Base-by-base conservation (phyloP, 2,113 vertebrate genomes). In the Dascyllus trimaculatus region DNA sequence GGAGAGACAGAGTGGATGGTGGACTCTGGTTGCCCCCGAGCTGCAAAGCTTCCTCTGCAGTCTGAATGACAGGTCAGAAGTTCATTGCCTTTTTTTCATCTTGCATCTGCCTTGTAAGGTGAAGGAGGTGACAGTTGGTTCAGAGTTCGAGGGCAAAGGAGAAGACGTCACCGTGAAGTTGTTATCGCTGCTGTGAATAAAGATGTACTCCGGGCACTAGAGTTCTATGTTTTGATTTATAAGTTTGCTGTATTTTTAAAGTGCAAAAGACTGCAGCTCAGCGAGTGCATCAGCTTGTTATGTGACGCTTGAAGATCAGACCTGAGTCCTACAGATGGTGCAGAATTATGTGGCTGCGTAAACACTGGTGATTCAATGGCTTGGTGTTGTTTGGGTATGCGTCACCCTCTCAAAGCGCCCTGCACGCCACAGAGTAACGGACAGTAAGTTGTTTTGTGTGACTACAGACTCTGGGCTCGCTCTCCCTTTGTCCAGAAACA, bases 41-140 rank as follows among this genome's bases (percentile, higher is more conserved):
- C 85, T 90, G 89, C 89, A 91, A 73, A 83, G 91, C 87, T 91
- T 94, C 91, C 93, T 90, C 88, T 80, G 80, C 85, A 70, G 86
- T 88, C 90, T 93, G 88, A 92, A 91, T 82, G 85, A 92, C 90
- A 91, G 93, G 93, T 94, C 94, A 95, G 93, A 94, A 95, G 94
- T 94, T 94, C 94, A 95, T 89, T 94, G 92, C 92, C 93, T 94
- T 90, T 73, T 86, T 87, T 85, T 82, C 75, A 76, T 73, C 80
- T 61, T 60, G 81, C 88, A 88, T 91, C 89, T 88, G 87, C 77
- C 84, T 82, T 62, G 79, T 83, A 82, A 89, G 86, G 85, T 81
- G 87, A 87, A 80, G 85, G 84, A 84, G 81, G 85, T 82, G 87
- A 84, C 75, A 35, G 59, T 43, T 14, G 52, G 85, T 79, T 84